Base-by-base conservation (phyloP, 2,888 invertebrate genomes). In the Parnassius apollo region DNA sequence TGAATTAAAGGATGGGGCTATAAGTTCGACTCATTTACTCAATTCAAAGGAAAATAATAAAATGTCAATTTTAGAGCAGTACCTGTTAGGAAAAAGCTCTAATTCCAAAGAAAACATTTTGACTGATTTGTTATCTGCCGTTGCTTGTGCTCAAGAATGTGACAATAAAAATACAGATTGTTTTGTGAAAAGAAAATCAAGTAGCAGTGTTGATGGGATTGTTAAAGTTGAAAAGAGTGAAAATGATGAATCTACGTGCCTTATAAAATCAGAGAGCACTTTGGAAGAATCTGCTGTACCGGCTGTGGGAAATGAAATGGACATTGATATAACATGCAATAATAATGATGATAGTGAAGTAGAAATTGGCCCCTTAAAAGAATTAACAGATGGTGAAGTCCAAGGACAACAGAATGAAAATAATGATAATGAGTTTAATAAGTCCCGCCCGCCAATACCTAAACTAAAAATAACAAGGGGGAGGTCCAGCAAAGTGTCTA, bases 61-160 rank as follows among this genome's bases (percentile, higher is more conserved):
- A 81, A 92, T 93, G 68, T 95, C 95, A 42, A 95, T 95, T 80
- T 84, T 95, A 65, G 95, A 95, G 77, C 95, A 95, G 77, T 95
- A 95, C 75, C 83, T 95, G 64, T 91, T 94, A 56, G 93, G 94
- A 35, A 93, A 93, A 74, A 91, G 83, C 71, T 70, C 82, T 50
- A 89, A 78, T 70, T 82, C 87, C 48, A 93, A 91, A 75, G 94
- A 94, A 71, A 92, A 91, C 42, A 93, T 94, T 64, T 85, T 93
- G 65, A 93, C 93, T 64, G 94, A 95, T 76, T 82, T 95, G 64
- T 83, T 94, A 57, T 93, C 93, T 2, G 93, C 94, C 2, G 92
- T 94, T 42, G 91, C 93, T 35, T 89, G 93, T 68, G 94, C 94
- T n/a, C 93, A 93, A 67, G 93, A 93, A 74, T 93, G 92, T 75